Conservation (phyloP, 2,113 vertebrate genomes). For the Morone saxatilis region DNA sequence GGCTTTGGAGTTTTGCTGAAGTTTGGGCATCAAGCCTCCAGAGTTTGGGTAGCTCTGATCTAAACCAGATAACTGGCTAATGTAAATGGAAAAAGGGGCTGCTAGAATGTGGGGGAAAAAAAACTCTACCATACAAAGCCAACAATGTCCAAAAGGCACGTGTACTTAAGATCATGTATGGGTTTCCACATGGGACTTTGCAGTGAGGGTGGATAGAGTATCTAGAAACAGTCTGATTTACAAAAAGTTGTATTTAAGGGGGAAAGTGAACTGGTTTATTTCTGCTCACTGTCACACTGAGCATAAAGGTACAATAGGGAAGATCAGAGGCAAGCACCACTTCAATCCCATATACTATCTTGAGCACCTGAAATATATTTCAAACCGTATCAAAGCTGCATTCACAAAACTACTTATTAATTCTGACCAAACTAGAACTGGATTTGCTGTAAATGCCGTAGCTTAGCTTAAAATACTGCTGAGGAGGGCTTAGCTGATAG, state of each 20-base stretch:
- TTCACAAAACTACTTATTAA: conserved; percentile 5
- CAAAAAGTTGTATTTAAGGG: neutral
- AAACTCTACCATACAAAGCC: neutral
- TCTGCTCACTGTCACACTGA: conserved; percentile 8
- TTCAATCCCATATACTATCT: conserved; percentile 40
- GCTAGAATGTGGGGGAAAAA: neutral
- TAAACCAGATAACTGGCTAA: neutral
- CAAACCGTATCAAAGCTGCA: conserved; percentile 45
- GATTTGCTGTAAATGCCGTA: conserved; percentile 26
- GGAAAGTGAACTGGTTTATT: conserved; percentile 3
- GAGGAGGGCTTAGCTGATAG: conserved; percentile 17
- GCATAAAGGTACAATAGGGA: conserved; percentile 17
- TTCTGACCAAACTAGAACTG: conserved; percentile 13
- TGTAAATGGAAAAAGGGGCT: neutral
- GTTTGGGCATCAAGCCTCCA: too few relatives aligned
- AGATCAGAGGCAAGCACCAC: conserved; percentile 48
- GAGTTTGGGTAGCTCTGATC: neutral
- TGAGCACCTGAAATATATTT: conserved; percentile 52
- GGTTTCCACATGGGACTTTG: neutral
- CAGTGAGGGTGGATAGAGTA: neutral
- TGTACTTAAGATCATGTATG: neutral
- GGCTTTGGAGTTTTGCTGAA: too few relatives aligned
- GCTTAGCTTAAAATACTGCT: conserved; percentile 16
- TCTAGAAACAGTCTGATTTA: conserved; percentile 5
- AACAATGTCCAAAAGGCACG: conserved; percentile 41